Base-by-base conservation (phyloP, 1,140 invertebrate species). In the Aphidius ervi region DNA sequence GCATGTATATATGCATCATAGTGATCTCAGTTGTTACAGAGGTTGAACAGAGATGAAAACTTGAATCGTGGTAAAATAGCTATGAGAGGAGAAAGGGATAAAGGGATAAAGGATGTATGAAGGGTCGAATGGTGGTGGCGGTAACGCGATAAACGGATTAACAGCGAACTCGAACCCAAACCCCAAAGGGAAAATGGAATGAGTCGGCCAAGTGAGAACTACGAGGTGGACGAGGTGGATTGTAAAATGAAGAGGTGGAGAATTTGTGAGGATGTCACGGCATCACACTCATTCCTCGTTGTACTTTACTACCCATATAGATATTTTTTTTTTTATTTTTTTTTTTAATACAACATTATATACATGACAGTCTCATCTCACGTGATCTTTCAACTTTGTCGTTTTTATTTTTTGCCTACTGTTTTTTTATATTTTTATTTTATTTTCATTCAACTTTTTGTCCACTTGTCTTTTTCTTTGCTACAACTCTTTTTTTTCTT, bases 71-170 rank as follows among this genome's bases (percentile, higher is more conserved):
- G 66, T 56, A 58, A 63, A 48, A 62, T 55, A 62, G 65, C 58
- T 55, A 56, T 49, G 9, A 23, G 39, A 46, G 48, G 16, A 46
- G 40, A 53, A 52, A 20, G 58, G 47, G 59, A 47, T 64, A 70
- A 65, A 66, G 70, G 70, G 70, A 67, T 16, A 16, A 16, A 16
- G 16, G 16, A 16, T 31, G 23, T 31, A 31, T 31, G 23, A 31
- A 31, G 23, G 23, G 23, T 31, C 4, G 70, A 68, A 68, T 68
- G 73, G 70, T 68, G 71, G 73, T 73, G 74, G 73, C 74, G 67
- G 74, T 74, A 76, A 76, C 73, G 74, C 73, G 74, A 76, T 76
- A 76, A 76, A 76, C 74, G 72, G 74, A 76, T 74, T 76, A 76
- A 76, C 74, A 72, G 71, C 71, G 69, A 74, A 68, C 70, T 72